Base-by-base conservation (phyloP, 2,797 vertebrate species). In the Gymnopithys bicolor region DNA sequence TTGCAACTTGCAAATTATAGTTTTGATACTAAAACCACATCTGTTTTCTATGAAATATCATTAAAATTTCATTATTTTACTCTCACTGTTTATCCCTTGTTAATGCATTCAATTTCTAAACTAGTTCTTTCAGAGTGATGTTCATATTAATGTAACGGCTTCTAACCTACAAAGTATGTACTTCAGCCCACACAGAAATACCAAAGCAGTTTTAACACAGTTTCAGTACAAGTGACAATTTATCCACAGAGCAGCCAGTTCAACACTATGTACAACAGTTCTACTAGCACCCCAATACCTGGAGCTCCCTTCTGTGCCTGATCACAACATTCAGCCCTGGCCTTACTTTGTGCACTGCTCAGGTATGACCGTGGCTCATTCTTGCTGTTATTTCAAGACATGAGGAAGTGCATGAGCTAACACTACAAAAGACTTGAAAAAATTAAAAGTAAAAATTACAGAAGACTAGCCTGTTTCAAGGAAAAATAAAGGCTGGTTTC, bases 271-370 rank as follows among this genome's bases (percentile, higher is more conserved):
- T n/a, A n/a, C 41, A n/a, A n/a, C 15, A 45, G 62, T 21, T 64
- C 41, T n/a, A 64, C 32, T 45, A 45, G 19, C 10, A 59, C 6
- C 9, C 8, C 52, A 49, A 0, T 3, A 52, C 14, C 27, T 21
- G 10, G 55, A 78, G 27, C 33, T 37, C 51, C 0, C 0, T 19
- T 37, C 49, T 41, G 7, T 19, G 32, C 8, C 25, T 11, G 15
- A 23, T 45, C 35, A 9, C 58, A 59, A 23, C 10, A 32, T 28
- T 16, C 52, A 55, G 30, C 15, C 11, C 25, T 13, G 18, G 22
- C 19, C 14, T 27, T 58, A 12, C 22, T 18, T 4, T 19, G 39
- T 33, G 28, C 8, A 23, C 45, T 32, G 45, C 13, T 41, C 19
- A 49, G 17, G 6, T 10, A 7, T 37, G 11, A 64, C 49, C 32